These are phyloP conservation scores for Uloborus plumipes DNA, from an alignment of 2,888 invertebrate species.

Conservation along the genomic window DNA sequence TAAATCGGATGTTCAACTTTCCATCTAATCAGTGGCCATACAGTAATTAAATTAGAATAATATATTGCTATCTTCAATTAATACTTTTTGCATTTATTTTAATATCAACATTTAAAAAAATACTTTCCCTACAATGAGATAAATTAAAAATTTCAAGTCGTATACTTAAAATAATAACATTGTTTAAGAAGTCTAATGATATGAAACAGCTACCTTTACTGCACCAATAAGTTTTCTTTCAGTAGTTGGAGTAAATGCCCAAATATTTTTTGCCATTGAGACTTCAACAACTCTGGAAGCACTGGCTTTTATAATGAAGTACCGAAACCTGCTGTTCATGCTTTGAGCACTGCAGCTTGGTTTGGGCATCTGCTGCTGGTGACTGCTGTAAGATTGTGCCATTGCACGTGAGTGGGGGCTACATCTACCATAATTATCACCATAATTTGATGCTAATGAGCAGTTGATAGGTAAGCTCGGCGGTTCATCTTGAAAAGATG, in stretches of 20 bases:
- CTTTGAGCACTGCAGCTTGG: constrained; percentile 9
- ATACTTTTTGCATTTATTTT: too few relatives aligned
- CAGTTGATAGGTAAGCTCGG: constrained; percentile 31
- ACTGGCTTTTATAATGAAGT: constrained; percentile 78
- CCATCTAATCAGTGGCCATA: too few relatives aligned
- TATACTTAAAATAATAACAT: too few relatives aligned
- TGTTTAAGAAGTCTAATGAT: too few relatives aligned
- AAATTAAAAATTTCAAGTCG: too few relatives aligned
- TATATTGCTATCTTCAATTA: too few relatives aligned
- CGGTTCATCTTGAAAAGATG: constrained; percentile 60
- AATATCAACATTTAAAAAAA: too few relatives aligned
- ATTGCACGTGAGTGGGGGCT: constrained; percentile 64
- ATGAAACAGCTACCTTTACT: constrained; percentile 74
- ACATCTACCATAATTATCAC: constrained; percentile 60
- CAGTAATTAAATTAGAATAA: too few relatives aligned
- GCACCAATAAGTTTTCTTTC: constrained; percentile 77
- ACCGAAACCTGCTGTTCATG: constrained; percentile 69
- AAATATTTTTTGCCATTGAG: constrained; percentile 75
- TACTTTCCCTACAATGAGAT: too few relatives aligned
- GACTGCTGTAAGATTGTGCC: constrained; percentile 33
- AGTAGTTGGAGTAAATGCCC: constrained; percentile 77
- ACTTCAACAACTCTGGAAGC: constrained; percentile 76
- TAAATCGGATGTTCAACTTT: too few relatives aligned
- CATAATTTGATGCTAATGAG: constrained; percentile 52
- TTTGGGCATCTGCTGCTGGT: constrained; percentile 27